Percentiles rank a stretch among this genome's conserved stretches.
Conservation (phyloP, 2,113 vertebrate species). For the Peromyscus leucopus region DNA sequence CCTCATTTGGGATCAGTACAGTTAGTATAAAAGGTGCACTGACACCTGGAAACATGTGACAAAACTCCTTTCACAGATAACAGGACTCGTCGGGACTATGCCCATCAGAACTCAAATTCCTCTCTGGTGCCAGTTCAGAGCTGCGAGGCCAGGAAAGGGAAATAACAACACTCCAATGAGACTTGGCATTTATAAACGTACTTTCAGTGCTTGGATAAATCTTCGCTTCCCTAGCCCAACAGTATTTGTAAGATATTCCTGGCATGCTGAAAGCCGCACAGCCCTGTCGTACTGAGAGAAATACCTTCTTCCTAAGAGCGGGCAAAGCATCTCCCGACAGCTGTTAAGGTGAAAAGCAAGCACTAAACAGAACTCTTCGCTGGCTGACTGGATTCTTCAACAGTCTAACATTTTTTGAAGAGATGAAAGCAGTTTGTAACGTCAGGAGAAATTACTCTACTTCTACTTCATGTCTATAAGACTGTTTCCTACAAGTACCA, state of each 20-base stretch:
- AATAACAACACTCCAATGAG: constrained; percentile 36
- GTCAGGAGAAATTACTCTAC: not conserved
- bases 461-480: not conserved
- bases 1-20: not conserved
- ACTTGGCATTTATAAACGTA: constrained; percentile 58
- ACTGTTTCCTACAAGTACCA: not conserved
- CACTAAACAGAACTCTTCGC: not conserved
- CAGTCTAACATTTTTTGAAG: constrained; percentile 36
- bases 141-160: constrained; percentile 25
- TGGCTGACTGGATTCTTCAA: constrained; percentile 26
- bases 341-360: not conserved
- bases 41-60: not conserved
- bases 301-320: constrained; percentile 29
- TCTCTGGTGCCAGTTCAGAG: not conserved
- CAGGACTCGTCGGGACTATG: not conserved
- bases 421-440: not conserved
- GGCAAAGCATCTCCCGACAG: not conserved
- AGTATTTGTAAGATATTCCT: constrained; percentile 54
- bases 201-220: constrained; percentile 44
- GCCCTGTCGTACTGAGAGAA: not conserved
- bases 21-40: not conserved
- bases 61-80: not conserved
- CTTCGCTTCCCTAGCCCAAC: not conserved
- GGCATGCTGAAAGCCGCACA: constrained; percentile 42
- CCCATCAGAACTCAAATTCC: not conserved